A percentile compares a stretch with the other conserved stretches of the same genome.
These are phyloP conservation scores for Plotosus lineatus DNA, from an alignment of 2,113 vertebrate species.

Conservation along the genomic window DNA sequence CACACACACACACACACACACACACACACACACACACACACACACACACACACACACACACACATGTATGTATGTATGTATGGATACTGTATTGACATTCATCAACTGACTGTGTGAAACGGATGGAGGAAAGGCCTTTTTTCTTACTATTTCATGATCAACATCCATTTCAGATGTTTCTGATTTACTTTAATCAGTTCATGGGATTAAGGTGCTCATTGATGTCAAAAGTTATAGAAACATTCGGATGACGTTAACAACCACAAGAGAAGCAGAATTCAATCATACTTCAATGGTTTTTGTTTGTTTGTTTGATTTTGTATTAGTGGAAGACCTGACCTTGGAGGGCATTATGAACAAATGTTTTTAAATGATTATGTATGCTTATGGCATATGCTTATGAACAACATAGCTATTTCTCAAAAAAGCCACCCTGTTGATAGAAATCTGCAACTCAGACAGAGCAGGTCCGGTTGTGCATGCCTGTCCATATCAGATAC, in stretches of 20 bases:
- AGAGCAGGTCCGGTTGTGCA: constrained; percentile 12
- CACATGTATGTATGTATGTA: no score
- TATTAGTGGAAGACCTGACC: neutral
- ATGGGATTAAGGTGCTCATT: neutral
- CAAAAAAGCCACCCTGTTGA: neutral
- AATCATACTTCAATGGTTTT: neutral
- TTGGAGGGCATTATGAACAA: neutral
- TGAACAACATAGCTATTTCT: neutral
- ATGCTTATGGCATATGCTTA: neutral
- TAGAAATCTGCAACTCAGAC: constrained; percentile 6
- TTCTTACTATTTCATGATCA: no score
- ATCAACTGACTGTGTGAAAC: no score
- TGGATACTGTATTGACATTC: no score
- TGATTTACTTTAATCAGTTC: neutral
- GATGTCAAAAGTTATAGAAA: neutral
- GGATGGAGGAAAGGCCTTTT: no score
- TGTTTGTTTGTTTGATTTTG: neutral
- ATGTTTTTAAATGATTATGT: neutral
- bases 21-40: no score
- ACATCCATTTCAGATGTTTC: no score
- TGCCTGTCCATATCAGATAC: constrained; percentile 26
- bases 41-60: no score
- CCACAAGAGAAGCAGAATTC: neutral
- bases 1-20: no score
- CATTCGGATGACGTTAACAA: neutral